Percentiles rank a stretch among this genome's conserved stretches.
These are phyloP conservation scores for Oscheius sp. DNA, from an alignment of 2,888 invertebrate species.

Conservation along the genomic window DNA sequence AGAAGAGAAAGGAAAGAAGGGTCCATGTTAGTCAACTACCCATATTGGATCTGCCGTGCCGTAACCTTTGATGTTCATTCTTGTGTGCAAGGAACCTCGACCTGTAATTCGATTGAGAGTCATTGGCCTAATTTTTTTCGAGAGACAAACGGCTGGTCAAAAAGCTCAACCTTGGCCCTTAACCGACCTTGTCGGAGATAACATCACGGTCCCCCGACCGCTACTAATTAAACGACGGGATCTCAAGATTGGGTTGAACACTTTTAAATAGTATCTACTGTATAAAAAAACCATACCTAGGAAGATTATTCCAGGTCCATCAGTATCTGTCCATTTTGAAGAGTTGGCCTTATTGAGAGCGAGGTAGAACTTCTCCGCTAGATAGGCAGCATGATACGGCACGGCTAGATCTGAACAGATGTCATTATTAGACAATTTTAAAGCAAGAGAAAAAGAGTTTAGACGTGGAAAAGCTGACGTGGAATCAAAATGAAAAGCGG, in stretches of 20 bases:
- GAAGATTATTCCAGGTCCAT: too few relatives aligned
- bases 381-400: not conserved
- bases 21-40: not conserved
- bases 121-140: constrained; percentile 9
- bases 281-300: too few relatives aligned
- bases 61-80: not conserved
- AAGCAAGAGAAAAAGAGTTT: not conserved
- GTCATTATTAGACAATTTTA: not conserved
- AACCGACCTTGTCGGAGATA: constrained; percentile 34
- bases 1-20: constrained; percentile 4
- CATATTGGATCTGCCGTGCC: too few relatives aligned
- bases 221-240: constrained; percentile 15
- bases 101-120: constrained; percentile 1
- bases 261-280: too few relatives aligned
- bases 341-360: not conserved
- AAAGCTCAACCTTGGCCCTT: constrained; percentile 25
- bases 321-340: too few relatives aligned
- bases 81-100: not conserved
- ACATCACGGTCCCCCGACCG: constrained; percentile 15
- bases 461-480: not conserved
- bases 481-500: not conserved
- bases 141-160: not conserved
- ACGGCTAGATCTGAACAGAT: not conserved
- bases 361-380: not conserved
- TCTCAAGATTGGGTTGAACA: not conserved